These are phyloP conservation scores for Lanistes nyassanus DNA, from an alignment of 1,140 invertebrate genomes.

Conservation along the genomic window DNA sequence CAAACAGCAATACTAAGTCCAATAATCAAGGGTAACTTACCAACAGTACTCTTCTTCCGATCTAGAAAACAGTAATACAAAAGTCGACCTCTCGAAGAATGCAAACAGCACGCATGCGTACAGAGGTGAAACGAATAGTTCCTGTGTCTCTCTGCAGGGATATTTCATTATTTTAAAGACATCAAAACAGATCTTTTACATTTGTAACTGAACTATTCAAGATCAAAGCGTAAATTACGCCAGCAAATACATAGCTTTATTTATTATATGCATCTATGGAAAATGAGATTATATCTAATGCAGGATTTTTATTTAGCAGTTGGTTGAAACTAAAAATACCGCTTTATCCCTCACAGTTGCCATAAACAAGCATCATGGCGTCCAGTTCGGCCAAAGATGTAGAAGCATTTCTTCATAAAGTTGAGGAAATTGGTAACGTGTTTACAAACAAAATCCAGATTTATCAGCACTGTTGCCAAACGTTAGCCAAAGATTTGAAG, in stretches of 20 bases:
- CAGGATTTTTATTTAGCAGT: neutral
- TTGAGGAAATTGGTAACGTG: slow-evolving; percentile 52
- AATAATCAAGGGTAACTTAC: no score
- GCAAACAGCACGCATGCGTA: slow-evolving; percentile 7
- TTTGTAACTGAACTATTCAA: no score
- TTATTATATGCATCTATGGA: neutral
- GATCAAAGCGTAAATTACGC: no score
- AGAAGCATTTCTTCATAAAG: slow-evolving; percentile 53
- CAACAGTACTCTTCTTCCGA: no score
- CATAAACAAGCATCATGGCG: slow-evolving; percentile 36
- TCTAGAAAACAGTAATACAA: no score
- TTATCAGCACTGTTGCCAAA: no score
- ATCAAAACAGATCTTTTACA: neutral
- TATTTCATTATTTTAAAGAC: neutral
- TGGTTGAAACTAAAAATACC: neutral
- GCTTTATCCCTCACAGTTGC: slow-evolving; percentile 23
- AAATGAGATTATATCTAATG: neutral
- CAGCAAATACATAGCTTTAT: neutral
- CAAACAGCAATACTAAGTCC: no score
- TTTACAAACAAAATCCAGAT: no score
- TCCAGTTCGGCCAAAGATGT: slow-evolving; percentile 34
- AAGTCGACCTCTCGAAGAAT: slow-evolving; percentile 13
- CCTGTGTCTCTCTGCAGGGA: slow-evolving; percentile 9
- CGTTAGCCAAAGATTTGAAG: no score
- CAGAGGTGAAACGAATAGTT: neutral